phyloP scores from a whole-genome alignment of 2,113 vertebrate species.

The Chaenocephalus aceratus region DNA sequence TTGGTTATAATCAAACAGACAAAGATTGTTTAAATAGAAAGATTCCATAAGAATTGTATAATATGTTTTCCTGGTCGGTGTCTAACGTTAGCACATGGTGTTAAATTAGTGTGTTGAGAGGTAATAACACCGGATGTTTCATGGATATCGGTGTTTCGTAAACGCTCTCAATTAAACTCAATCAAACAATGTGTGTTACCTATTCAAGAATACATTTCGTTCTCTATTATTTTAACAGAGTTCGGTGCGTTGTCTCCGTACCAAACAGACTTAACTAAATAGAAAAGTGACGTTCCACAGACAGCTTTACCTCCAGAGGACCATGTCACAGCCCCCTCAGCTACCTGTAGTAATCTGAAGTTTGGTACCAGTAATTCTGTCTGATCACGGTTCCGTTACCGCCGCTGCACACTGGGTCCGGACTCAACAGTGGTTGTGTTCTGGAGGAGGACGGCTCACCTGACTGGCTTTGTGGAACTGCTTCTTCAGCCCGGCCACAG shows the following conservation, averaged over 20 bases:
- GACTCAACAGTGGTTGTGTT: constrained; percentile 36
- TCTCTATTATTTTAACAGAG: background rate
- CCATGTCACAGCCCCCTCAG: background rate
- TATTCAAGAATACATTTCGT: background rate
- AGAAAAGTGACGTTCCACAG: background rate
- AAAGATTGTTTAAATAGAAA: background rate
- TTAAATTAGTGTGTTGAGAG: background rate
- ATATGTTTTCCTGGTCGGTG: too few relatives aligned
- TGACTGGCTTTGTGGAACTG: constrained; percentile 95
- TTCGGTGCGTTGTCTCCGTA: constrained; percentile 11
- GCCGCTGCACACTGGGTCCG: background rate
- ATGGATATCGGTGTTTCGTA: rapidly evolving
- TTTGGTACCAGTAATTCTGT: background rate
- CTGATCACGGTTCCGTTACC: background rate
- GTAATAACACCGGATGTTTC: constrained; percentile 4
- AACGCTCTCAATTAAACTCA: too few relatives aligned
- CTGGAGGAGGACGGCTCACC: constrained; percentile 77
- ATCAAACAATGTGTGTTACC: rapidly evolving
- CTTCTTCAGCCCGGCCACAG: constrained; percentile 92
- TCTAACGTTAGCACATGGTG: background rate
- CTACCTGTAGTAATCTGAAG: too few relatives aligned
- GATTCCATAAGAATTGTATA: background rate
- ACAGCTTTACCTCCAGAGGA: background rate
- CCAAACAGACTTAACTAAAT: constrained; percentile 7
- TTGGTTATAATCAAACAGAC: background rate